Base-by-base conservation (phyloP, 2,888 invertebrate genomes). In the Lepidonotus clava region DNA sequence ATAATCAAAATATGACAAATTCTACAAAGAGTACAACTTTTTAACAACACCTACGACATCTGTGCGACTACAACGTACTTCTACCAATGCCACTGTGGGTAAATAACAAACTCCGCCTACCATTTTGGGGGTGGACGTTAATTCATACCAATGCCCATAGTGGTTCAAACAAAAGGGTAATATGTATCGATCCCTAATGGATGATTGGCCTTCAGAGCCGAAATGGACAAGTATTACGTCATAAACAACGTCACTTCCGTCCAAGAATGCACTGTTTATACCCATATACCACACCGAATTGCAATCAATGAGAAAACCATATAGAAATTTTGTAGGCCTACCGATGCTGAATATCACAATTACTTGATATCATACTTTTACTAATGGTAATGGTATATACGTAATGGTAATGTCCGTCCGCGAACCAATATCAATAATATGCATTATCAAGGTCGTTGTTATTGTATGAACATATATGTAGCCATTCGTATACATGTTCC, bases 221-320 rank as follows among this genome's bases (percentile, higher is more conserved):
- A 1, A 41, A 80, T 41, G 46, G 80, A 80, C 80, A 80, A 80
- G 80, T 80, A 80, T 80, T 80, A 80, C 80, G 80, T 80, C 51
- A 80, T 80, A 46, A 32, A 51, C 46, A 80, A 41, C 80, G 80
- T 46, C 46, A 80, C 80, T 46, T 80, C 80, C 80, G 80, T 80
- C 80, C 80, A 80, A 76, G 51, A 32, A 51, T 46, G 46, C 80
- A 80, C 80, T 80, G 46, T 80, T 80, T 80, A 80, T 80, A 80
- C 46, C 40, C 80, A 14, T 32, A 8, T 32, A 24, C 41, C 40
- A 46, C 40, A n/a, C 24, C 14, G 41, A 80, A n/a, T n/a, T n/a
- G n/a, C n/a, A n/a, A n/a, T n/a, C 5, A 80, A 38, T 6, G 4
- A 14, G 28, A 61, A 61, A 11, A 36, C 34, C 34, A 38, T 71